Evolutionary conservation across 1,140 invertebrate species (phyloP), one percentile per base, ranked within the genome.

Genomic region (Mycetomoellerius zeteki): DNA sequence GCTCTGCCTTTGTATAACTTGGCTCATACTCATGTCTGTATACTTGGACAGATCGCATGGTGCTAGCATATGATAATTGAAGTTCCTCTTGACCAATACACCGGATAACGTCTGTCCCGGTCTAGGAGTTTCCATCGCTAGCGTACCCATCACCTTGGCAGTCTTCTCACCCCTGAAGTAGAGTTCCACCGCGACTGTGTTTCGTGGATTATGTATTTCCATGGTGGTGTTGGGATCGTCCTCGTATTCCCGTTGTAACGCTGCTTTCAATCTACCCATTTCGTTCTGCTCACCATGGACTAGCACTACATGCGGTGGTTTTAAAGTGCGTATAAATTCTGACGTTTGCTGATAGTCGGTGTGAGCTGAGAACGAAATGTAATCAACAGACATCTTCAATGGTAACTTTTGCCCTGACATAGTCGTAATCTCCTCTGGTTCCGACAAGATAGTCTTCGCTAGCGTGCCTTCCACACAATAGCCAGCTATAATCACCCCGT

Each of bases 241-340:
- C 95, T 99, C 98, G 93, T 99, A 99, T 94, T 99, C 99, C 19
- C 99, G 96, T 91, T 98, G 97, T 24, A 99, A 95, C 0, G 99
- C 99, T 64, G 98, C 97, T 95, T 99, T 99, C 64, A 99, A 95
- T 33, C 99, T 96, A 3, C 97, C 97, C 99, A 99, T 99, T 96
- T 99, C 99, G 95, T 99, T 99, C 93, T 99, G 98, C 95, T 99
- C 99, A 1, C 99, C 99, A 94, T 99, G 99, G 0, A 99, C 99
- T 27, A 99, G 96, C 16, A 99, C 98, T 67, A 99, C 98, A 96
- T 99, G 99, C 0, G 98, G 97, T 21, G 99, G 99, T 93, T 98
- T 99, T 19, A 99, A 95, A 54, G 98, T 97, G 47, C 98, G 96
- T 86, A 99, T 98, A 93, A 99, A 99, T 95, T 99, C 99, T 30